A percentile compares a stretch with the other conserved stretches of the same genome.
Conservation (phyloP, 2,888 invertebrate genomes). For the Agrochola macilenta region DNA sequence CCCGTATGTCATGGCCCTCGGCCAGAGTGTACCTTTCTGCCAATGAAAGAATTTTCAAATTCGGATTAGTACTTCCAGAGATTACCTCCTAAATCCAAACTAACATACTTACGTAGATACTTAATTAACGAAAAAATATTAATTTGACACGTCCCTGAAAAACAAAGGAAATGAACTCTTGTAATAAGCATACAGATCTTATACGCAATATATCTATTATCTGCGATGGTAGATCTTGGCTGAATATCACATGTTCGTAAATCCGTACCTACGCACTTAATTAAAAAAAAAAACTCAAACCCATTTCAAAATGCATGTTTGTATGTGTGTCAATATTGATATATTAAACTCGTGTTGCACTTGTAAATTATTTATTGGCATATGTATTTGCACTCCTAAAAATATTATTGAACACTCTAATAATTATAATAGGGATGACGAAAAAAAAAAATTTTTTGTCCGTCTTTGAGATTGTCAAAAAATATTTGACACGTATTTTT, state of each 20-base stretch:
- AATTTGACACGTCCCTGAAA: too few species aligned
- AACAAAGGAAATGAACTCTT: not conserved
- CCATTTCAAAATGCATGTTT: constrained; percentile 27
- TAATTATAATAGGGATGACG: too few species aligned
- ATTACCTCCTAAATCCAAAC: too few species aligned
- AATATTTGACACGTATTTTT: too few species aligned
- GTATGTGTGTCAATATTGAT: constrained; percentile 35
- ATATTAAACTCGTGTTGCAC: constrained; percentile 6
- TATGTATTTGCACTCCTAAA: not conserved
- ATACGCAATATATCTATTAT: constrained; percentile 17
- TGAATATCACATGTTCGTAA: constrained; percentile 4
- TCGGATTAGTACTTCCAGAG: too few species aligned
- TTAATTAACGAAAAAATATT: too few species aligned
- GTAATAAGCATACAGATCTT: not conserved
- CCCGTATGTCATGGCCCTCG: too few species aligned
- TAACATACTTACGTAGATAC: too few species aligned
- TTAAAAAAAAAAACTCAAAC: constrained; percentile 18
- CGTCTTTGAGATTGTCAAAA: too few species aligned
- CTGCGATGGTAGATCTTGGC: constrained; percentile 19
- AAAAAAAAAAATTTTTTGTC: too few species aligned
- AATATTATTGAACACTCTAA: not conserved
- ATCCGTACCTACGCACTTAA: constrained; percentile 11
- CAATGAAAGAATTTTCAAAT: too few species aligned
- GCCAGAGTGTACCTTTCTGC: too few species aligned
- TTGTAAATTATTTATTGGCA: not conserved